These are phyloP conservation scores for Cataglyphis altisquamis DNA, from an alignment of 2,888 invertebrate species.

Conservation along the genomic window DNA sequence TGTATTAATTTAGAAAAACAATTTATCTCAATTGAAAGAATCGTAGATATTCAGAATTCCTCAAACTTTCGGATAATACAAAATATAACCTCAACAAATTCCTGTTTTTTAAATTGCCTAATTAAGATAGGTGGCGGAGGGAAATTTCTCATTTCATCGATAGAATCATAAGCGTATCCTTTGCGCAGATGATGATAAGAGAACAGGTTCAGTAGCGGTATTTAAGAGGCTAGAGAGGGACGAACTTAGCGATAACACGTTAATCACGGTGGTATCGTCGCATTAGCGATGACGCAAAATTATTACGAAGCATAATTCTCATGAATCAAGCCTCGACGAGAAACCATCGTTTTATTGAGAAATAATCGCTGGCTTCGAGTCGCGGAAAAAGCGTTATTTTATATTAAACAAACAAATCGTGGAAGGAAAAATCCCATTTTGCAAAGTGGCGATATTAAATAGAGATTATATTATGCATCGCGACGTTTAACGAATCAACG, in stretches of 20 bases:
- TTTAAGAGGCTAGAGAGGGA: conserved; percentile 54
- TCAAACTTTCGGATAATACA: background rate
- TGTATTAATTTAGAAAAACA: background rate
- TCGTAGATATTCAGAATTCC: background rate
- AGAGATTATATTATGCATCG: background rate
- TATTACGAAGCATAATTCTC: conserved; percentile 60
- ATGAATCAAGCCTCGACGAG: conserved; percentile 40
- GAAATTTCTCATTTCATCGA: conserved; percentile 42
- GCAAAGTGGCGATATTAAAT: background rate
- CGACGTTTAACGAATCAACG: background rate
- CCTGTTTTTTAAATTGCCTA: background rate
- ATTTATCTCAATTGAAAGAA: background rate
- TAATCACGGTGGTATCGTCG: conserved; percentile 46
- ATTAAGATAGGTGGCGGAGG: conserved; percentile 11
- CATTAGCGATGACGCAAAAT: conserved; percentile 70
- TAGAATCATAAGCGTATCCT: conserved; percentile 47
- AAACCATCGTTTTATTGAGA: conserved; percentile 50
- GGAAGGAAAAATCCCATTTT: background rate
- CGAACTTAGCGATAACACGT: conserved; percentile 41
- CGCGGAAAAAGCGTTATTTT: background rate
- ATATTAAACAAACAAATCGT: background rate
- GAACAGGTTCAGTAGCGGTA: conserved; percentile 63
- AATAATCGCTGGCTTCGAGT: conserved; percentile 36
- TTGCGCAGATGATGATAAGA: conserved; percentile 62
- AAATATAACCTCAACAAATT: conserved; percentile 6